Evolutionary conservation across 2,797 vertebrate species (phyloP), one percentile per base, ranked within the genome.

Genomic region (Syngnathus rostellatus): DNA sequence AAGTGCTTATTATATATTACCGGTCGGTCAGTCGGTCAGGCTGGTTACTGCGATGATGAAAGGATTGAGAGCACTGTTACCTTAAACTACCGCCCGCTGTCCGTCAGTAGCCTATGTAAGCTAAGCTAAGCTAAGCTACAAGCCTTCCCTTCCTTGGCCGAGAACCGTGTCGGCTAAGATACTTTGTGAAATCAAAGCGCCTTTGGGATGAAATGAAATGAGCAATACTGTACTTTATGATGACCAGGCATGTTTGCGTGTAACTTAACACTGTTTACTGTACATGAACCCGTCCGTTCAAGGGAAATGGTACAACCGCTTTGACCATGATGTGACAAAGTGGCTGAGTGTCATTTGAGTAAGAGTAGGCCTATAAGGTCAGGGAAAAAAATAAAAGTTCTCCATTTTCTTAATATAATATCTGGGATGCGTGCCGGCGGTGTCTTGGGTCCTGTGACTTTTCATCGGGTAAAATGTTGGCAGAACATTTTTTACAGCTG

Each of bases 101-200:
- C 62, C 39, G 17, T 40, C 62, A 70, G 66, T 46, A 19, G 5
- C 40, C 40, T 25, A 25, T 41, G 12, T 23, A 31, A 31, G 31
- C 31, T 31, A 31, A 31, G 31, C 31, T 31, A 31, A 31, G 31
- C 31, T 31, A 31, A 31, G 31, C 31, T 4, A 31, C 37, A 72
- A 71, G 72, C 41, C 53, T 51, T 64, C n/a, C 39, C n/a, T 65
- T 74, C 61, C 72, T 38, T 31, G 31, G 31, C 31, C 31, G 25
- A 25, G 25, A 67, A 57, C 16, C 54, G 38, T 62, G 60, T 46
- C 66, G 67, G 38, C 63, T 68, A 40, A 66, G 5, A 45, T 2
- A 45, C 10, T 48, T 40, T 66, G 4, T 16, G 68, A 62, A 64
- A 4, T 45, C 45, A 63, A 50, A 50, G 43, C 62, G 37, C 62